Conservation (phyloP, 2,888 invertebrate genomes). For the Standfussiana lucernea region DNA sequence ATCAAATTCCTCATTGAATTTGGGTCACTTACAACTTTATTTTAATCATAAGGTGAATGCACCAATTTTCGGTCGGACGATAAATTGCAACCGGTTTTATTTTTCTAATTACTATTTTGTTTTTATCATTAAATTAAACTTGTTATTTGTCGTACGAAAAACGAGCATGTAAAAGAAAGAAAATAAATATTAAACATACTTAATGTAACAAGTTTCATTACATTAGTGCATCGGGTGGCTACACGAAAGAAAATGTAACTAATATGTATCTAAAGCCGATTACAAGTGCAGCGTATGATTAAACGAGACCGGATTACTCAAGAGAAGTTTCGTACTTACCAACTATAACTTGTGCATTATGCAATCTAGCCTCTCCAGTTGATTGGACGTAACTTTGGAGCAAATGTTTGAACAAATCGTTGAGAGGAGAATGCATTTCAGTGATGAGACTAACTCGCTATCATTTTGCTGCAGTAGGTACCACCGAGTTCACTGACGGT, state of each 20-base stretch:
- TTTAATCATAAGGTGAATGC: conserved; percentile 38
- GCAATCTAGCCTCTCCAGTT: conserved; percentile 62
- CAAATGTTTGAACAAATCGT: conserved; percentile 55
- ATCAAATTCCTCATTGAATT: conserved; percentile 15
- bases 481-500: too few species aligned
- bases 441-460: neutral
- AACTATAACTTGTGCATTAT: conserved; percentile 69
- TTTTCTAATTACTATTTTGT: conserved; percentile 13
- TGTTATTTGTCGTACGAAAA: conserved; percentile 16
- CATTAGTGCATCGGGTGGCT: conserved; percentile 20
- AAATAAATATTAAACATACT: neutral
- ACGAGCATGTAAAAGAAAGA: neutral
- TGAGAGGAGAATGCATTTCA: conserved; percentile 10
- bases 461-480: neutral
- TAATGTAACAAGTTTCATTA: conserved; percentile 17
- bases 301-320: conserved; percentile 69
- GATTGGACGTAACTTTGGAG: conserved; percentile 47
- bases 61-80: conserved; percentile 42
- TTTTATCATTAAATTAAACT: conserved; percentile 7
- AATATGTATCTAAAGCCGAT: conserved; percentile 58
- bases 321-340: conserved; percentile 70
- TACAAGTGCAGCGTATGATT: conserved; percentile 70
- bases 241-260: conserved; percentile 28
- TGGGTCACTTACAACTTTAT: conserved; percentile 19
- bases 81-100: conserved; percentile 16